Evolutionary conservation across 2,797 vertebrate species (phyloP).

Genomic region (Catostomus latipinnis): DNA sequence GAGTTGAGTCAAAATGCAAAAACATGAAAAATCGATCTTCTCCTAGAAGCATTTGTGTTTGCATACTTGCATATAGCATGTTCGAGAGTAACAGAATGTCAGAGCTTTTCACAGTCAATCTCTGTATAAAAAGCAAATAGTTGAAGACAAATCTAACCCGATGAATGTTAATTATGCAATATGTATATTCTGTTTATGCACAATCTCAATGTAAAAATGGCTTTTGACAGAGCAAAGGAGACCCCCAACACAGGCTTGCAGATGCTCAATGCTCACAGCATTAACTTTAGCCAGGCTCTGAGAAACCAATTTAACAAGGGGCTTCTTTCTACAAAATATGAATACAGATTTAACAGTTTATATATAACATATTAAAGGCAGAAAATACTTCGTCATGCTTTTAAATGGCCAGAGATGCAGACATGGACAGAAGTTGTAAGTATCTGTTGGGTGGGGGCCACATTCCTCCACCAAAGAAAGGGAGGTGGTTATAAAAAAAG

Average conservation of each 20-base stretch:
- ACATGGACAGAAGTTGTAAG: slow-evolving; percentile 11
- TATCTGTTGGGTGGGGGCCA: neutral
- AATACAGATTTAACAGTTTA: slow-evolving; percentile 27
- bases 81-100: too few species aligned
- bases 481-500: slow-evolving; percentile 26
- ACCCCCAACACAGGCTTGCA: neutral
- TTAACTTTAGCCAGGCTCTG: slow-evolving; percentile 20
- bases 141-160: neutral
- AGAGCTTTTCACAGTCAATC: too few species aligned
- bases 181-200: slow-evolving; percentile 26
- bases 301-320: slow-evolving; percentile 15
- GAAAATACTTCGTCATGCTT: slow-evolving; percentile 21
- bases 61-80: too few species aligned
- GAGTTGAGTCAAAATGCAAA: too few species aligned
- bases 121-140: too few species aligned
- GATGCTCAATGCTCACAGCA: slow-evolving; percentile 16
- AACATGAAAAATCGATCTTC: too few species aligned
- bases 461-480: slow-evolving; percentile 23
- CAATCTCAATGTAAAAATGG: slow-evolving; percentile 17
- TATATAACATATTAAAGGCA: slow-evolving; percentile 26
- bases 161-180: slow-evolving; percentile 5
- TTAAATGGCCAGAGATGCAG: slow-evolving; percentile 11
- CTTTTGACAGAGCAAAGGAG: slow-evolving; percentile 26
- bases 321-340: neutral
- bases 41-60: too few species aligned